Percentiles rank a stretch among this genome's conserved stretches.
These are phyloP conservation scores for Oreochromis tanganicae DNA, from an alignment of 2,113 vertebrate species.

Conservation along the genomic window DNA sequence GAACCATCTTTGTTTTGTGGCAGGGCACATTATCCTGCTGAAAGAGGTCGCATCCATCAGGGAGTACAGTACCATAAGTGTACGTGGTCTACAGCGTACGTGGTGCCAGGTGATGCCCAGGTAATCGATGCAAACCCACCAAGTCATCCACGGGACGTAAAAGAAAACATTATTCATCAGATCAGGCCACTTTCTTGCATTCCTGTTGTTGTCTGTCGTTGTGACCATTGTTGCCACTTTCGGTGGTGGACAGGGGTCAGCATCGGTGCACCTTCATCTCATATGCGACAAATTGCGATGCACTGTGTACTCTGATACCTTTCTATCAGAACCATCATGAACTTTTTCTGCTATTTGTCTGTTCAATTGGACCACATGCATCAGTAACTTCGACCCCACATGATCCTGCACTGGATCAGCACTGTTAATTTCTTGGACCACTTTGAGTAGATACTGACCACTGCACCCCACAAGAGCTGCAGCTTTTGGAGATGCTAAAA, in stretches of 20 bases:
- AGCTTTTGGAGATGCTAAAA: not conserved
- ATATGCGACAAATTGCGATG: accelerated
- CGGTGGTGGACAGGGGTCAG: accelerated
- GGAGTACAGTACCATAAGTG: not conserved
- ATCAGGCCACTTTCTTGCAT: not conserved
- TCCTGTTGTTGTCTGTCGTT: not conserved
- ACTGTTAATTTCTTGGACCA: not conserved
- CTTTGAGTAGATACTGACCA: too few relatives aligned
- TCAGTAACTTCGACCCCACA: not conserved
- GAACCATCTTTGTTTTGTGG: not conserved
- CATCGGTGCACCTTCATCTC: not conserved
- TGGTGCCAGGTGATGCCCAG: not conserved
- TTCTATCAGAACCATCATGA: not conserved
- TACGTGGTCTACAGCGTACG: not conserved
- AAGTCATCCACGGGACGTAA: accelerated
- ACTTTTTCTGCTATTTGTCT: not conserved
- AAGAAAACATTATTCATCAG: not conserved
- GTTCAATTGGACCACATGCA: not conserved
- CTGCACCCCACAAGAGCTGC: not conserved
- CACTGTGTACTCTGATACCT: not conserved
- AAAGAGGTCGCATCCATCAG: not conserved
- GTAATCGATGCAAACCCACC: not conserved
- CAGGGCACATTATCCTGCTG: accelerated
- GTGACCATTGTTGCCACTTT: not conserved
- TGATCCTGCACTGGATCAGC: not conserved